Evolutionary conservation across 1,140 invertebrate species (phyloP).

Genomic region (Drosophila pseudoananassae): DNA sequence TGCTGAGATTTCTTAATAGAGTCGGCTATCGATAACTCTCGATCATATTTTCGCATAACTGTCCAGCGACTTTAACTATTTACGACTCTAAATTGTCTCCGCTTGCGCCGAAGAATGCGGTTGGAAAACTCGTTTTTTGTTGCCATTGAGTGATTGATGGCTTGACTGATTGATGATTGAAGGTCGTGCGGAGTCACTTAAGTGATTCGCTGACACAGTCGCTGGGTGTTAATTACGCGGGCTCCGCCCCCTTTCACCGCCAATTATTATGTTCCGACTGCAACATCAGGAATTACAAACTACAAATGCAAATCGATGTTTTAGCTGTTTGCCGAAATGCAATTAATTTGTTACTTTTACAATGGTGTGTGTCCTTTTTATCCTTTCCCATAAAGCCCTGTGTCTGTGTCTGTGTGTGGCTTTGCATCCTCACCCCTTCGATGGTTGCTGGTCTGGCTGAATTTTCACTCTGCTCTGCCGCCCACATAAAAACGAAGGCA

Average conservation of each 20-base stretch:
- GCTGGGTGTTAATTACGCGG: conserved; percentile 69
- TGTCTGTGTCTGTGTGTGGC: neutral
- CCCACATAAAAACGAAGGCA: conserved; percentile 52
- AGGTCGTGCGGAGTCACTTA: conserved; percentile 71
- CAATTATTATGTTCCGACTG: conserved; percentile 55
- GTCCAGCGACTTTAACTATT: conserved; percentile 62
- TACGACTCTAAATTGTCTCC: conserved; percentile 60
- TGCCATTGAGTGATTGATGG: conserved; percentile 33
- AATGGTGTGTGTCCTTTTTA: conserved; percentile 22
- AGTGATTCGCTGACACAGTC: conserved; percentile 74
- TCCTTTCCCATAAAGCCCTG: neutral
- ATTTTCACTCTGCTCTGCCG: conserved; percentile 10
- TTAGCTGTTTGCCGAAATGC: conserved; percentile 48
- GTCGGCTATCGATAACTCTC: conserved; percentile 40
- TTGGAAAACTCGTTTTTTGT: conserved; percentile 52
- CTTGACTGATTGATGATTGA: conserved; percentile 78
- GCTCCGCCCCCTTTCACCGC: conserved; percentile 15
- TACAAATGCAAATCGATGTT: conserved; percentile 61
- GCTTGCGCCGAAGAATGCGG: conserved; percentile 53
- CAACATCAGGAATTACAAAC: conserved; percentile 44
- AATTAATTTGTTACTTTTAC: conserved; percentile 56
- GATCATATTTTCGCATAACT: conserved; percentile 65
- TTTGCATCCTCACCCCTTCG: neutral
- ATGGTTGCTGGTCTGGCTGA: neutral
- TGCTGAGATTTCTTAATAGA: conserved; percentile 18